phyloP scores from a whole-genome alignment of 2,888 invertebrate genomes.

The Leptogaster cylindrica region DNA sequence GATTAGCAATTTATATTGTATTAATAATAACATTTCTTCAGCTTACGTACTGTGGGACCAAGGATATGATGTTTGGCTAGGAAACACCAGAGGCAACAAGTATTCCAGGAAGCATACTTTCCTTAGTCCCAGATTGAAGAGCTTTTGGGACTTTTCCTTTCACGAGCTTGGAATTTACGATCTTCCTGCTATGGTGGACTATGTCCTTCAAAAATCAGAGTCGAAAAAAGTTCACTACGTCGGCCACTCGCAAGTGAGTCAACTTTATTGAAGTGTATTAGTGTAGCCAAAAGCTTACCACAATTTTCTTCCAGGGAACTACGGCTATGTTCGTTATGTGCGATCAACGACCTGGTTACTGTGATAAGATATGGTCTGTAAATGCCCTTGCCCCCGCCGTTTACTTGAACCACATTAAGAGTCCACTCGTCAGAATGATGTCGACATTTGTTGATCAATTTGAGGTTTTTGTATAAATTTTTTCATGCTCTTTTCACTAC shows the following conservation, averaged over 20 bases:
- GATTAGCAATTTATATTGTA: not conserved
- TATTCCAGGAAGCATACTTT: slow-evolving; percentile 47
- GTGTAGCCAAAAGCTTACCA: too few species aligned
- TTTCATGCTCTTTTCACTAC: not conserved
- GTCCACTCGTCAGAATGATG: slow-evolving; percentile 41
- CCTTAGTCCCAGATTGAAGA: slow-evolving; percentile 28
- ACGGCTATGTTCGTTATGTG: slow-evolving; percentile 56
- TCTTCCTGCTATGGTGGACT: slow-evolving; percentile 65
- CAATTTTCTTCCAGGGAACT: slow-evolving; percentile 57
- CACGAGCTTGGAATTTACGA: slow-evolving; percentile 66
- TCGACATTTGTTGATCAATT: slow-evolving; percentile 14
- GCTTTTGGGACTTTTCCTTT: slow-evolving; percentile 54
- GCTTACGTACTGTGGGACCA: slow-evolving; percentile 48
- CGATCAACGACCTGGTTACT: slow-evolving; percentile 57
- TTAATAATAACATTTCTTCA: too few species aligned
- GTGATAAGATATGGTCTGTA: slow-evolving; percentile 56
- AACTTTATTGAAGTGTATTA: not conserved
- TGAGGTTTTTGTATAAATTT: slow-evolving; percentile 27
- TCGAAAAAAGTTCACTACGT: slow-evolving; percentile 62
- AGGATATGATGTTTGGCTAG: slow-evolving; percentile 51
- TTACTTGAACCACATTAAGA: slow-evolving; percentile 51
- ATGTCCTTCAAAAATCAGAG: slow-evolving; percentile 57
- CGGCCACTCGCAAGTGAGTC: slow-evolving; percentile 65
- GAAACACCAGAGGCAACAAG: slow-evolving; percentile 49
- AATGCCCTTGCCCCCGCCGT: slow-evolving; percentile 58